A percentile compares a stretch with the other conserved stretches of the same genome.
Evolutionary conservation across 2,797 vertebrate species (phyloP).

Genomic region (Synaphobranchus kaupii): DNA sequence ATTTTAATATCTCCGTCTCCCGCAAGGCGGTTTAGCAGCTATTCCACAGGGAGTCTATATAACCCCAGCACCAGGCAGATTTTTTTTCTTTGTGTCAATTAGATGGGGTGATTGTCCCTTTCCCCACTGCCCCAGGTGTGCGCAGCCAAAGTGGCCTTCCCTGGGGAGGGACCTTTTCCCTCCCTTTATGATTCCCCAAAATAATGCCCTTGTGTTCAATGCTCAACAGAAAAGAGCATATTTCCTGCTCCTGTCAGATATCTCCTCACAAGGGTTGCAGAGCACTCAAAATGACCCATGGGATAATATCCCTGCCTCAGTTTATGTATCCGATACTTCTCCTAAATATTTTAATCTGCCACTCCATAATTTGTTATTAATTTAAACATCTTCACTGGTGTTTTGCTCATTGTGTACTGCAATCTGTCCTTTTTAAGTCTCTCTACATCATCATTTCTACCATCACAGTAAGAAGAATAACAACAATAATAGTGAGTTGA

Average conservation of each 20-base stretch:
- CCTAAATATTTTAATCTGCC: too few species aligned
- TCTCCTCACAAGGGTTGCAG: not conserved
- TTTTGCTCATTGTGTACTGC: too few species aligned
- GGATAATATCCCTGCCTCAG: too few species aligned
- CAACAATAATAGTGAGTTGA: not conserved
- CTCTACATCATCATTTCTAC: not conserved
- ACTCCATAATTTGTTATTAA: too few species aligned
- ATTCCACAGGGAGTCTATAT: conserved; percentile 59
- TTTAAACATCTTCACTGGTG: too few species aligned
- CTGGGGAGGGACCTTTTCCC: not conserved
- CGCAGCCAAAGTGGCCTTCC: not conserved
- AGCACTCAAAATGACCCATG: too few species aligned
- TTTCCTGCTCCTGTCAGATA: not conserved
- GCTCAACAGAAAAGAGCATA: too few species aligned
- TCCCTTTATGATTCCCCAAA: not conserved
- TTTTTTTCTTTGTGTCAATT: conserved; percentile 64
- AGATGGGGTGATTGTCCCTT: conserved; percentile 69
- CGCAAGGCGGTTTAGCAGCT: not conserved
- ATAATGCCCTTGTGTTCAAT: not conserved
- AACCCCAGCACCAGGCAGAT: conserved; percentile 58
- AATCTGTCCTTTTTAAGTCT: not conserved
- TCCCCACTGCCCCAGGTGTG: conserved; percentile 26
- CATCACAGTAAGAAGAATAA: too few species aligned
- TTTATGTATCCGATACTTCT: too few species aligned
- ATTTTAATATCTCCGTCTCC: conserved; percentile 27